phyloP scores from a whole-genome alignment of 2,113 vertebrate genomes.

The Leiothrix lutea region DNA sequence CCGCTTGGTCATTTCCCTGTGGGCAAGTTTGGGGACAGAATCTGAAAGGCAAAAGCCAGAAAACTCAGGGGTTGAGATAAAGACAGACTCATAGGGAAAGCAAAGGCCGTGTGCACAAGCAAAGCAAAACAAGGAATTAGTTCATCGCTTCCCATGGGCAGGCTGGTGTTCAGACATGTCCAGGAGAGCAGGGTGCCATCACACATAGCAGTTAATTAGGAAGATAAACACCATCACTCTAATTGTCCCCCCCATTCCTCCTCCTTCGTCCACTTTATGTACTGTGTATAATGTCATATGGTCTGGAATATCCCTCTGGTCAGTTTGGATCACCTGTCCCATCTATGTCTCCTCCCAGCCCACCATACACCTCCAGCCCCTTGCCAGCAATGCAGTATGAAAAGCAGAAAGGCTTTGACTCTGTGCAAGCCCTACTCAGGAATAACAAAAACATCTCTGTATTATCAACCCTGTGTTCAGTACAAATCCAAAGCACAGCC shows the following conservation, averaged over 20 bases:
- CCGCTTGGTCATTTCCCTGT: accelerated
- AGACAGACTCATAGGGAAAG: neutral
- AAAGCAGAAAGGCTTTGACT: neutral
- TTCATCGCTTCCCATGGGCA: neutral
- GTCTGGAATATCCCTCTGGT: neutral
- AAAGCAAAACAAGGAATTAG: neutral
- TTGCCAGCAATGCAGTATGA: accelerated
- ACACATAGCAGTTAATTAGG: neutral
- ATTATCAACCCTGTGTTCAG: neutral
- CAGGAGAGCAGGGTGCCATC: neutral
- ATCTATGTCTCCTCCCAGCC: neutral
- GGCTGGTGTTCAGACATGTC: neutral
- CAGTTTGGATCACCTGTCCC: neutral
- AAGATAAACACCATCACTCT: neutral
- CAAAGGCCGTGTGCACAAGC: neutral
- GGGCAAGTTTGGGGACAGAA: neutral
- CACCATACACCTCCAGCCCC: neutral
- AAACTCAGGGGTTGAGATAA: neutral
- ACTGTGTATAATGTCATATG: neutral
- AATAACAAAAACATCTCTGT: neutral
- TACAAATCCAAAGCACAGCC: neutral
- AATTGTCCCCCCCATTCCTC: neutral
- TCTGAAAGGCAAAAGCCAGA: neutral
- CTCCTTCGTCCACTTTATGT: neutral
- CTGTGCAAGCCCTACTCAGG: neutral